A percentile compares a stretch with the other conserved stretches of the same genome.
Evolutionary conservation across 2,888 invertebrate species (phyloP).

Genomic region (Heliconius hortense): DNA sequence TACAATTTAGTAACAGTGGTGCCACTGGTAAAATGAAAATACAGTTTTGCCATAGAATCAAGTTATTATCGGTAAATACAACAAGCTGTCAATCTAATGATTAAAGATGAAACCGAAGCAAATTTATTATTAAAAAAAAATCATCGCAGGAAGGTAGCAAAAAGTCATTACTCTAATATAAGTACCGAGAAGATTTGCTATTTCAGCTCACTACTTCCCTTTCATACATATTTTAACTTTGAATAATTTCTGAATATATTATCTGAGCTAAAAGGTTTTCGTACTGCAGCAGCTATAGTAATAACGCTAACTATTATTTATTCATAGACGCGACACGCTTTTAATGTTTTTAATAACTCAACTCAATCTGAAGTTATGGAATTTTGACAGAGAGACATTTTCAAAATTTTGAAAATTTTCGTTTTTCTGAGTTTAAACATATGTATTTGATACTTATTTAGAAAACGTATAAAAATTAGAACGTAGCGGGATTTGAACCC

Average conservation of each 20-base stretch:
- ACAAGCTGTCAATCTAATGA: no score
- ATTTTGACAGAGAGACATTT: background rate
- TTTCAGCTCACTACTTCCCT: slow-evolving; percentile 31
- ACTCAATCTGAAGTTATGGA: background rate
- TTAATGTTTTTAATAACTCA: slow-evolving; percentile 6
- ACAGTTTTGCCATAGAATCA: no score
- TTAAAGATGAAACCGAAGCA: no score
- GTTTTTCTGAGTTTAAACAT: no score
- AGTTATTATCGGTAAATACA: no score
- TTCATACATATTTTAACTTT: slow-evolving; percentile 42
- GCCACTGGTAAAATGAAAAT: no score
- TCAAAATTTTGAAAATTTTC: background rate
- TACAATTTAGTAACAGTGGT: no score
- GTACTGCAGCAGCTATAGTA: background rate
- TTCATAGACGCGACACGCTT: background rate
- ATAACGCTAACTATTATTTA: slow-evolving; percentile 18
- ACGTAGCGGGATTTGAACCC: no score
- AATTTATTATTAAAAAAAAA: background rate
- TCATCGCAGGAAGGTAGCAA: background rate
- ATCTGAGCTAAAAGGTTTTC: slow-evolving; percentile 34
- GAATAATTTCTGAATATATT: slow-evolving; percentile 44
- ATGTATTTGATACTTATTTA: no score
- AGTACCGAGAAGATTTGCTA: slow-evolving; percentile 31
- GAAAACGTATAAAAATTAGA: no score
- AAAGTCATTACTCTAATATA: slow-evolving; percentile 23